A percentile compares a stretch with the other conserved stretches of the same genome.
These are phyloP conservation scores for Phaonia tiefii DNA, from an alignment of 2,888 invertebrate genomes.

Conservation along the genomic window DNA sequence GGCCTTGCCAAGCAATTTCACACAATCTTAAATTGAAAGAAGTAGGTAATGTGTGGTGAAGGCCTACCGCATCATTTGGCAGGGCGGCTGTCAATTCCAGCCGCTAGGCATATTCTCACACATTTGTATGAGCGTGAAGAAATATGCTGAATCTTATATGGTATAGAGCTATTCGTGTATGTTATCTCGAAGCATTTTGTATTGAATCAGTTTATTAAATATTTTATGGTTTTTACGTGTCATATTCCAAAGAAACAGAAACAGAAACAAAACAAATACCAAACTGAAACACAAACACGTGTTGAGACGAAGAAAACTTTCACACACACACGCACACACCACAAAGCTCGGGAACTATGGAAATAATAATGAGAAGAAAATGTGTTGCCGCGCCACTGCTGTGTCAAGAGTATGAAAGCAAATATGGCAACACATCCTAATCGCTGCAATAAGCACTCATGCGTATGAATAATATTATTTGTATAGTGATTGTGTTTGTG, in stretches of 20 bases:
- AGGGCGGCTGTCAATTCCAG: too few relatives aligned
- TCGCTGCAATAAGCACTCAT: slow-evolving; percentile 64
- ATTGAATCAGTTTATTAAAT: slow-evolving; percentile 16
- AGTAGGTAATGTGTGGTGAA: too few relatives aligned
- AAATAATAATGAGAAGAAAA: slow-evolving; percentile 11
- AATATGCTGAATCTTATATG: too few relatives aligned
- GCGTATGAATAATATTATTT: slow-evolving; percentile 69
- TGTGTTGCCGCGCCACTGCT: background rate
- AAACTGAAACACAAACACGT: background rate
- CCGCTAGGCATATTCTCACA: too few relatives aligned
- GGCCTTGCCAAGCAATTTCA: too few relatives aligned
- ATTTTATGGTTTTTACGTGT: slow-evolving; percentile 42
- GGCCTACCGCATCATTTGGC: too few relatives aligned
- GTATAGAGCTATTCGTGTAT: too few relatives aligned
- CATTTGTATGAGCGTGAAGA: too few relatives aligned
- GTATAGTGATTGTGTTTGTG: slow-evolving; percentile 42
- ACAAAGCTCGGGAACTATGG: background rate
- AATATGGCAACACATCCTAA: slow-evolving; percentile 53
- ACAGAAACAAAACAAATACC: background rate
- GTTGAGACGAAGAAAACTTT: background rate
- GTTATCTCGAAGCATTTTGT: too few relatives aligned
- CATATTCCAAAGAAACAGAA: slow-evolving; percentile 31
- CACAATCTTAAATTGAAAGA: too few relatives aligned
- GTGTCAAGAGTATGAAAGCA: background rate
- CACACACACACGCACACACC: slow-evolving; percentile 6